These are phyloP conservation scores for Phalacrocorax brasilianus DNA, from an alignment of 2,113 vertebrate species.

Conservation along the genomic window DNA sequence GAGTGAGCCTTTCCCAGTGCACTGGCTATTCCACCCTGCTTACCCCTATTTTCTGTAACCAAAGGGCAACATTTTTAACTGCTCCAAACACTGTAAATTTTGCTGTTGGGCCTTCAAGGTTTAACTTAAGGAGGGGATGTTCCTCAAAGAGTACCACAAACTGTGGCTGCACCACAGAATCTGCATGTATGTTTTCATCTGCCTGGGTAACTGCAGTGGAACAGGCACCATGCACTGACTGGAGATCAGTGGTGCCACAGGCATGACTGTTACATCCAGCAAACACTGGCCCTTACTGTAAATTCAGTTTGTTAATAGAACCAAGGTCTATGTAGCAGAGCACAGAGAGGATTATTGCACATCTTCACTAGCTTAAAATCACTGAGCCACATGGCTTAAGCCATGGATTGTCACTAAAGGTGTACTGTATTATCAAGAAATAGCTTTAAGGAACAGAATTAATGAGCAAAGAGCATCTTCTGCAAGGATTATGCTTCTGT, in stretches of 20 bases:
- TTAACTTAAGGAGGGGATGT: neutral
- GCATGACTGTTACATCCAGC: neutral
- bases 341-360: neutral
- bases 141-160: neutral
- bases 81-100: neutral
- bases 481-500: neutral
- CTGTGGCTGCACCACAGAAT: accelerated
- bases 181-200: neutral
- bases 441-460: neutral
- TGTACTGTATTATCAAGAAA: neutral
- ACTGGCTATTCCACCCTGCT: neutral
- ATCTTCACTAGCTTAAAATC: neutral
- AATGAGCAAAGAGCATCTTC: neutral
- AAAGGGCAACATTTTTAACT: neutral
- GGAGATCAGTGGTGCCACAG: neutral
- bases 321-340: neutral
- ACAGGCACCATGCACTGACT: neutral
- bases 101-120: neutral
- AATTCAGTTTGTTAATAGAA: neutral
- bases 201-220: neutral
- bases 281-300: neutral
- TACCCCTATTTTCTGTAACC: neutral
- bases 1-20: neutral
- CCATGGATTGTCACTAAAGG: neutral
- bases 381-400: neutral